Evolutionary conservation across 1,140 invertebrate species (phyloP).

Genomic region (Hycleus cichorii): DNA sequence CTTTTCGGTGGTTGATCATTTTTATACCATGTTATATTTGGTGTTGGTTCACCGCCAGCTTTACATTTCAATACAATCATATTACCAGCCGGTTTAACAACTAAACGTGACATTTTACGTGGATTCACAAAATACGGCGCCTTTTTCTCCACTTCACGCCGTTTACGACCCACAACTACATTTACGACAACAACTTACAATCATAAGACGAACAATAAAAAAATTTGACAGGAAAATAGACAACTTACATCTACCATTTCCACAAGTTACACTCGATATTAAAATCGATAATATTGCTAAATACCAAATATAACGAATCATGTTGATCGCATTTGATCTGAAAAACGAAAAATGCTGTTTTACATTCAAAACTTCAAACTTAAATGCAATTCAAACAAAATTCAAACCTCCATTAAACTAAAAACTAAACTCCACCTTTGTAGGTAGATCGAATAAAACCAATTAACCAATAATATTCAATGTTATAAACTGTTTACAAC

Average conservation of each 20-base stretch:
- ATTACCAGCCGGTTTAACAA: slow-evolving; percentile 61
- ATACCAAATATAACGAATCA: slow-evolving; percentile 1
- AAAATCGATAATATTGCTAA: neutral
- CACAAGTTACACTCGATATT: too few species aligned
- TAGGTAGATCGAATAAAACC: too few species aligned
- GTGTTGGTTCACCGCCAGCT: slow-evolving; percentile 43
- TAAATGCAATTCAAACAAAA: too few species aligned
- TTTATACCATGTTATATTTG: slow-evolving; percentile 49
- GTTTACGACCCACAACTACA: neutral
- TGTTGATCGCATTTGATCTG: slow-evolving; percentile 1
- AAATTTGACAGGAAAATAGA: too few species aligned
- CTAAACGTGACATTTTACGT: slow-evolving; percentile 31
- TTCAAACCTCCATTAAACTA: too few species aligned
- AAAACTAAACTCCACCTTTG: too few species aligned
- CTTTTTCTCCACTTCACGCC: slow-evolving; percentile 4
- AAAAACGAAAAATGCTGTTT: neutral
- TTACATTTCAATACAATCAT: slow-evolving; percentile 57
- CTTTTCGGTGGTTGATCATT: slow-evolving; percentile 61
- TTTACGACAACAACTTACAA: too few species aligned
- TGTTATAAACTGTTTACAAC: too few species aligned
- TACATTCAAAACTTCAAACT: too few species aligned
- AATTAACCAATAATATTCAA: too few species aligned
- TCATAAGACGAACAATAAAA: too few species aligned
- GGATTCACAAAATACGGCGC: slow-evolving; percentile 40
- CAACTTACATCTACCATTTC: too few species aligned